Conservation (phyloP, 2,888 invertebrate genomes). For the Amphipoea lucens region DNA sequence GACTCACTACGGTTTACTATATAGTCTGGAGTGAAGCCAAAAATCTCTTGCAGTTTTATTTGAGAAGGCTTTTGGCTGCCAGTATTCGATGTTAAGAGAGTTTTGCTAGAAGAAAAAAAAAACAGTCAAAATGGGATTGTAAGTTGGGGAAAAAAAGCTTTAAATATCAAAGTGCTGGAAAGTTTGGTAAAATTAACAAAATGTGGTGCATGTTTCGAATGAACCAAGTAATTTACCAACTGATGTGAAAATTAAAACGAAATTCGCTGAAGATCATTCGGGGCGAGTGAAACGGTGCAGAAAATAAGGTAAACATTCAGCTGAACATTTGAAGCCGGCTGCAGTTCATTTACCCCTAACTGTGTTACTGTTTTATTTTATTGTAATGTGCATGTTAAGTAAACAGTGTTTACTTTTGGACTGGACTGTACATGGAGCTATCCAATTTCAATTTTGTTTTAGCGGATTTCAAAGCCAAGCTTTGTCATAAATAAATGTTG, state of each 20-base stretch:
- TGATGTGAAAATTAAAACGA: conserved; percentile 29
- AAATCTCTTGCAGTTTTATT: conserved; percentile 46
- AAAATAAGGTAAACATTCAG: conserved; percentile 58
- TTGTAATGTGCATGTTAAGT: conserved; percentile 52
- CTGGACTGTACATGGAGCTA: conserved; percentile 9
- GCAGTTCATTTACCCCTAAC: conserved; percentile 68
- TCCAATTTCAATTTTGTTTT: conserved; percentile 3
- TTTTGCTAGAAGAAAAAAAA: background rate
- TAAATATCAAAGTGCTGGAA: background rate
- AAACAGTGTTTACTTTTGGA: conserved; percentile 48
- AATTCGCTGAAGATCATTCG: conserved; percentile 38
- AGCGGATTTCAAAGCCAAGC: background rate
- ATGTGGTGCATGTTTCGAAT: background rate
- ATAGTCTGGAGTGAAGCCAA: conserved; percentile 51
- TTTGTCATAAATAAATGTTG: conserved; percentile 3
- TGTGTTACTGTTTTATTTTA: conserved; percentile 51
- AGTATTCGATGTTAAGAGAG: conserved; percentile 9
- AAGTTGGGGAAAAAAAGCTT: background rate
- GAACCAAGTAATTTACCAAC: conserved; percentile 9
- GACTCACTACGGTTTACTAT: conserved; percentile 45
- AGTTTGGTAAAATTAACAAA: background rate
- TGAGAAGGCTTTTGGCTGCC: conserved; percentile 31
- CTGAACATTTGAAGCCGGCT: conserved; percentile 40
- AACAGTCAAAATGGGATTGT: background rate
- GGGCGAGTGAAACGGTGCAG: conserved; percentile 50